Conservation (phyloP, 1,140 invertebrate species). For the Sesamia nonagrioides region DNA sequence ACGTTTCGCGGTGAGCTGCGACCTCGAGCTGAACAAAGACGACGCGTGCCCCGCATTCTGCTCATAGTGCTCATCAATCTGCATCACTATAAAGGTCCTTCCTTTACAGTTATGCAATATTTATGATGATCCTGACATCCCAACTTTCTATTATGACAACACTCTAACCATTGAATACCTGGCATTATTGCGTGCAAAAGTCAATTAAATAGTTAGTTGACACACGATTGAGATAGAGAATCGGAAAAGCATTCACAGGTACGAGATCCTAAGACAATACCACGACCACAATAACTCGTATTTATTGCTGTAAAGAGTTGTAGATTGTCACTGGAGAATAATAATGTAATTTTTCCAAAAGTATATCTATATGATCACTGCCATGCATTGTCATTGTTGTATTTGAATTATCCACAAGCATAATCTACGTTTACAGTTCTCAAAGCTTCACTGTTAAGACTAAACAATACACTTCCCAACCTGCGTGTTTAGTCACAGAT, state of each 20-base stretch:
- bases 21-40: slow-evolving; percentile 52
- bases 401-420: too few species aligned
- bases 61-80: slow-evolving; percentile 26
- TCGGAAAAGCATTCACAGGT: too few species aligned
- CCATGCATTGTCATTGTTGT: too few species aligned
- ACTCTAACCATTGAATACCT: neutral
- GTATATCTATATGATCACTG: too few species aligned
- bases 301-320: too few species aligned
- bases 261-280: too few species aligned
- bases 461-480: neutral
- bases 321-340: too few species aligned
- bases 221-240: neutral
- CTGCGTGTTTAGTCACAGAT: neutral
- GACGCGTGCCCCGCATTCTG: slow-evolving; percentile 47
- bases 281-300: too few species aligned
- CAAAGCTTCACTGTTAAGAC: too few species aligned
- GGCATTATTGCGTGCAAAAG: neutral
- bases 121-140: neutral
- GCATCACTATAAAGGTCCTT: slow-evolving; percentile 18
- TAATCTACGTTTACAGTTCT: too few species aligned
- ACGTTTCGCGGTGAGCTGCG: slow-evolving; percentile 37
- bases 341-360: too few species aligned
- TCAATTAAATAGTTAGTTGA: neutral
- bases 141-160: slow-evolving; percentile 15
- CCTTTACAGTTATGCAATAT: slow-evolving; percentile 2